Conservation (phyloP, 2,888 invertebrate genomes). For the Nomada ferruginata region DNA sequence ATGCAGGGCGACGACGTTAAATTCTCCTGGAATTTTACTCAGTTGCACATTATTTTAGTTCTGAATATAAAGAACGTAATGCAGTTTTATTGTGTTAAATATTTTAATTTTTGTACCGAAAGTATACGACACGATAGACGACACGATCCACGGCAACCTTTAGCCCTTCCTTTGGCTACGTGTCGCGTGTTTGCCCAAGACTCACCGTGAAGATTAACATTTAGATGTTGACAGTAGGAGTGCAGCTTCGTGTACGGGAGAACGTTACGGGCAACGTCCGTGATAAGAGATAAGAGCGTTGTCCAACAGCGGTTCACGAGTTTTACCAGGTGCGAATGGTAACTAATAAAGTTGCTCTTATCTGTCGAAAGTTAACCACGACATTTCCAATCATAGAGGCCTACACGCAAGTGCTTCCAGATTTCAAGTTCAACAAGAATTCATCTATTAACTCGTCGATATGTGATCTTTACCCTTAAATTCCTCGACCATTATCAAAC, state of each 20-base stretch:
- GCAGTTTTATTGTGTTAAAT: neutral
- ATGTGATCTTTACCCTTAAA: neutral
- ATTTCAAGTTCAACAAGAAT: neutral
- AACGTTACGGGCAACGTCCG: conserved; percentile 27
- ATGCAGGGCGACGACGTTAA: no score
- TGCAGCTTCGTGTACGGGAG: conserved; percentile 16
- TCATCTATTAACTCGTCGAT: neutral
- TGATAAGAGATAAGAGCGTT: conserved; percentile 63
- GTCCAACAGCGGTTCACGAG: conserved; percentile 45
- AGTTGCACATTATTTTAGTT: neutral
- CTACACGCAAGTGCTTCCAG: neutral
- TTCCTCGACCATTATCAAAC: neutral
- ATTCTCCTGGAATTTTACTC: no score
- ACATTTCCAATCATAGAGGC: conserved; percentile 6
- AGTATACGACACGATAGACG: no score
- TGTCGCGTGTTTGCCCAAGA: conserved; percentile 32
- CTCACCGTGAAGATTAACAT: conserved; percentile 37
- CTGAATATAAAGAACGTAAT: neutral
- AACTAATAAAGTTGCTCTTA: conserved; percentile 56
- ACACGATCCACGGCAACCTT: neutral
- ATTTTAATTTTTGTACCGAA: neutral
- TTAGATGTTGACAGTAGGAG: conserved; percentile 48
- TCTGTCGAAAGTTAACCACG: conserved; percentile 32
- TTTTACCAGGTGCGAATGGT: conserved; percentile 47
- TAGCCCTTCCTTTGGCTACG: neutral